Evolutionary conservation across 2,888 invertebrate species (phyloP).

Genomic region (Cordylochernes scorpioides): DNA sequence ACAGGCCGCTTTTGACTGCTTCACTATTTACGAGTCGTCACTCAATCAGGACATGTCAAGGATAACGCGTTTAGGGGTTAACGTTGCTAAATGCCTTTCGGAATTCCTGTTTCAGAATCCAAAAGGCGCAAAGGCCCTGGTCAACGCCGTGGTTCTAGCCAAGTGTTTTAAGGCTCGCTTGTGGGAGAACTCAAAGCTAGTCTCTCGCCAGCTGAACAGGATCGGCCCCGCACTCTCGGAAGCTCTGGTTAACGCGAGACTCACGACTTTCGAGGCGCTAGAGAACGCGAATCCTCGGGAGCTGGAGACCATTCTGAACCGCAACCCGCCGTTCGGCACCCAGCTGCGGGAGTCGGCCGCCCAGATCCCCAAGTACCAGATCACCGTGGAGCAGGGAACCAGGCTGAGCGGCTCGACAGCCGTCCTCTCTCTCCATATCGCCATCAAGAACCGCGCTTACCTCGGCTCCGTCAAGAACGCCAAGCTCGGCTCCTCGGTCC

Average conservation of each 20-base stretch:
- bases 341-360: constrained; percentile 33
- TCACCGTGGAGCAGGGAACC: constrained; percentile 23
- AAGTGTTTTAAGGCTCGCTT: constrained; percentile 39
- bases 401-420: too few relatives aligned
- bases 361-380: constrained; percentile 34
- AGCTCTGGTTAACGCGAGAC: constrained; percentile 28
- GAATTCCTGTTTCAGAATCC: constrained; percentile 24
- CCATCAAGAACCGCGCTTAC: too few relatives aligned
- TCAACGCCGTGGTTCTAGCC: constrained; percentile 33
- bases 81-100: constrained; percentile 18
- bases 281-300: constrained; percentile 40
- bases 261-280: constrained; percentile 35
- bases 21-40: constrained; percentile 37
- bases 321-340: constrained; percentile 44
- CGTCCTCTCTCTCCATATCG: too few relatives aligned
- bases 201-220: constrained; percentile 39
- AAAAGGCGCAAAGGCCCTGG: constrained; percentile 23
- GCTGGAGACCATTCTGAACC: constrained; percentile 43
- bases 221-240: constrained; percentile 24
- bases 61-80: constrained; percentile 26
- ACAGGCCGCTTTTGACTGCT: constrained; percentile 42
- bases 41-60: constrained; percentile 39
- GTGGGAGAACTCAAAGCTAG: constrained; percentile 45
- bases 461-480: too few relatives aligned
- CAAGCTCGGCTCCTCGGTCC: too few relatives aligned